Evolutionary conservation across 2,797 vertebrate species (phyloP).

Genomic region (Neostethus bicornis): DNA sequence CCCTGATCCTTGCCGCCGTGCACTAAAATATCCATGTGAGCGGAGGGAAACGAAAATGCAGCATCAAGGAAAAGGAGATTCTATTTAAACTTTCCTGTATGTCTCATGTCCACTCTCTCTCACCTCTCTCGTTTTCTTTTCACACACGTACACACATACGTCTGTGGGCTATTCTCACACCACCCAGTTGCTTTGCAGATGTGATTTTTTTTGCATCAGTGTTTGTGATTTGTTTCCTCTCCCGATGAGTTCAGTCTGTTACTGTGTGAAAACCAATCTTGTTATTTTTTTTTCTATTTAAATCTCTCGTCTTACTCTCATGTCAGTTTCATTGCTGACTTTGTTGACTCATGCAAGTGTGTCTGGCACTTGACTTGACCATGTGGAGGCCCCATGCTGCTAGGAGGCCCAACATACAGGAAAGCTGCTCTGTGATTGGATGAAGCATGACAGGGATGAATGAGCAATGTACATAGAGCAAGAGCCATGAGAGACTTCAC

Average conservation of each 20-base stretch:
- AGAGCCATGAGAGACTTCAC: conserved; percentile 50
- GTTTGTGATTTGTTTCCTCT: conserved; percentile 2
- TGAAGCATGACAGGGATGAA: conserved; percentile 58
- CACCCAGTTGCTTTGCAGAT: background rate
- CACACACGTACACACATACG: background rate
- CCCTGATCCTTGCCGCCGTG: conserved; percentile 31
- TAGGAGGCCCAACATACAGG: conserved; percentile 52
- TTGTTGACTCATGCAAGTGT: conserved; percentile 66
- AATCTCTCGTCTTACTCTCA: conserved; percentile 38
- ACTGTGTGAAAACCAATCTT: conserved; percentile 26
- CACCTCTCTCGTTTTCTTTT: no score
- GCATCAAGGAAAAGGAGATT: background rate
- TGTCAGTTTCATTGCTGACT: conserved; percentile 60
- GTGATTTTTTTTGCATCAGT: background rate
- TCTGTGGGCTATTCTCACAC: background rate
- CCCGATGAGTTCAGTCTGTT: conserved; percentile 15
- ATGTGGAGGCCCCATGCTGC: conserved; percentile 70
- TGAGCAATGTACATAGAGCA: conserved; percentile 70
- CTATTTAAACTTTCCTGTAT: background rate
- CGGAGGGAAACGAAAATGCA: conserved; percentile 24
- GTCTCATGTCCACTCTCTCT: background rate
- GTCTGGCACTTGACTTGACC: conserved; percentile 62
- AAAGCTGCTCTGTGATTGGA: conserved; percentile 62
- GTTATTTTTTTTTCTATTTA: conserved; percentile 37
- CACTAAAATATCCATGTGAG: conserved; percentile 10